Evolutionary conservation across 2,113 vertebrate species (phyloP).

Genomic region (Phaethon lepturus): DNA sequence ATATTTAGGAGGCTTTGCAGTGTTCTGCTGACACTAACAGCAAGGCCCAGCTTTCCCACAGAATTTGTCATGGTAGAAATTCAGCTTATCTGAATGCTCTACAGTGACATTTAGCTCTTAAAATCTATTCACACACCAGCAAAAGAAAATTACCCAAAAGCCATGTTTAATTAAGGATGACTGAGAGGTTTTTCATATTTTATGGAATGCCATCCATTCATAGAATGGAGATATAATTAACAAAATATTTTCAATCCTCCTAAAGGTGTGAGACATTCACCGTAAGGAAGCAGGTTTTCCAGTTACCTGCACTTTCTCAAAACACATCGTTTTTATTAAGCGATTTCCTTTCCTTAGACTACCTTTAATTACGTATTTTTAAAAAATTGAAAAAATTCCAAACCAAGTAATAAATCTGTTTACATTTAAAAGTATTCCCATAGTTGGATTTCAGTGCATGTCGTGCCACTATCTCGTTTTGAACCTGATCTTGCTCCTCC

Average conservation of each 20-base stretch:
- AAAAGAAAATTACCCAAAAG: neutral
- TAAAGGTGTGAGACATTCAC: neutral
- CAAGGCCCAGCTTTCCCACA: neutral
- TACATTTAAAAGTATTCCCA: neutral
- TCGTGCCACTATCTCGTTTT: neutral
- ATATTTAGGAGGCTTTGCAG: neutral
- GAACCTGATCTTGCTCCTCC: conserved; percentile 17
- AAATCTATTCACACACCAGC: neutral
- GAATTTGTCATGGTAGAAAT: neutral
- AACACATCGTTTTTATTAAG: neutral
- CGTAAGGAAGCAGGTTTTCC: neutral
- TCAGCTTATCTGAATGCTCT: neutral
- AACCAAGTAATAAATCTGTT: neutral
- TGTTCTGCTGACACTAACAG: neutral
- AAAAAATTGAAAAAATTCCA: neutral
- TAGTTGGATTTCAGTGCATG: neutral
- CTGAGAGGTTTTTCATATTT: neutral
- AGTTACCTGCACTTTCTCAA: neutral
- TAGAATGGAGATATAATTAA: neutral
- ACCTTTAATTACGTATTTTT: neutral
- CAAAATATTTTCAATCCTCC: neutral
- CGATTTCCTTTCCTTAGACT: neutral
- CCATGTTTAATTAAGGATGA: neutral
- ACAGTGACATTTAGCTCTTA: neutral
- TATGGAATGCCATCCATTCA: neutral